Evolutionary conservation across 2,113 vertebrate genomes (phyloP), one percentile per base, ranked within the genome.

Genomic region (Austrofundulus limnaeus): DNA sequence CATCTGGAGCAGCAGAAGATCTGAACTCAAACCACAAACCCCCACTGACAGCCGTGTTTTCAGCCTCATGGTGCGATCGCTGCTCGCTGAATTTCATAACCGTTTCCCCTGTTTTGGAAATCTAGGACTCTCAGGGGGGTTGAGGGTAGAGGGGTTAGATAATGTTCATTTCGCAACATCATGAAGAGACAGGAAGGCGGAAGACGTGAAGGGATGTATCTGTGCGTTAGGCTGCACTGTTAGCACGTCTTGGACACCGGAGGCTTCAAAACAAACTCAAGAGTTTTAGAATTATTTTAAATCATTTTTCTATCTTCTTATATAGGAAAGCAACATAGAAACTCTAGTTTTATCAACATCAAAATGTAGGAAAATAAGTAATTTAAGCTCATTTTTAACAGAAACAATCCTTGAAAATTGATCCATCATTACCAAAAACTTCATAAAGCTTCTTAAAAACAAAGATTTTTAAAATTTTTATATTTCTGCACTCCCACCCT

Each of bases 91-190:
- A 80, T 87, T 80, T 82, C 85, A 80, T 85, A 87, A 89, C 78
- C 43, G 78, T 87, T 87, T 87, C 82, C 85, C 49, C 61, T 82
- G 83, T 86, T 88, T 85, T 77, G 67, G 51, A 80, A 76, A 78
- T 67, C 55, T 21, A 69, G 45, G 56, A 58, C 39, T 81, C 81
- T 69, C 54, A 0, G 49, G 70, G 74, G 61, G 11, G 42, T 68
- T 60, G 72, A 75, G 84, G 70, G 74, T 13, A 55, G 61, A 74
- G 31, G n/a, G 57, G 67, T 77, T 51, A 68, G 61, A 82, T 62
- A 64, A 76, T 73, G 54, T 42, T 84, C 34, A 48, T 37, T 25
- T 70, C 71, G 72, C 70, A 63, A 77, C 66, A 65, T 20, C 11
- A 12, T 48, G 11, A 56, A 68, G 66, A 77, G 66, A 77, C 59